Base-by-base conservation (phyloP, 2,113 vertebrate species). In the Mormyrus lacerda region DNA sequence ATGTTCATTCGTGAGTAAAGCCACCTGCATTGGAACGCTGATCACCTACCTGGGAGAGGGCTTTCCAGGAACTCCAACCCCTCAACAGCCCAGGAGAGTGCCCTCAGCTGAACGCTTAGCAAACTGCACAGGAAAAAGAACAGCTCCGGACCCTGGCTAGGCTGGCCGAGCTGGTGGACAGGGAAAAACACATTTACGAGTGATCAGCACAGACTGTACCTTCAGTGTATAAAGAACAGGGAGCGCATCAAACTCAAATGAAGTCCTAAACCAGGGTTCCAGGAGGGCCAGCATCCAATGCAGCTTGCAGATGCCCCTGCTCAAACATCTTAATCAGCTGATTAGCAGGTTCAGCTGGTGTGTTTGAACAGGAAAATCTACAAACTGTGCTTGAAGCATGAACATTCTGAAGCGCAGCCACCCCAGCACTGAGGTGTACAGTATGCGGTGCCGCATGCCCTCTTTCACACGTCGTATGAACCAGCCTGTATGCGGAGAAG, bases 41-140 rank as follows among this genome's bases (percentile, higher is more conserved):
- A 53, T 31, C 76, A 6, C 79, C 39, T 82, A 89, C 93, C 92
- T 79, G 91, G 90, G 21, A 92, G 88, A 55, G 95, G 93, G 79
- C 91, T 88, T 76, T 90, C 86, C 0, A 94, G 89, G 69, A 61
- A 90, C 87, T 82, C 91, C 85, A 99, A 95, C 55, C 94, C 95
- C 0, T 91, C n/a, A 0, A 93, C 93, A 0, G 96, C 94, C 89
- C 94, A 94, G 44, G 92, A 91, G 0, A 97, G 96, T 3, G 95
- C 94, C 91, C 94, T 94, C 93, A 99, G 94, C 89, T 96, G 50
- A 0, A 96, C 97, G 79, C 95, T 94, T 21, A 98, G 95, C 90
- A 99, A 95, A 45, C 94, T 95, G 92, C 97, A 97, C 55, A 99
- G 96, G 94, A 99, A 98, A 90, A 97, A 95, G 39, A 97, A 94